These are phyloP conservation scores for Hoplostethus atlanticus DNA, from an alignment of 2,797 vertebrate species.

Conservation along the genomic window DNA sequence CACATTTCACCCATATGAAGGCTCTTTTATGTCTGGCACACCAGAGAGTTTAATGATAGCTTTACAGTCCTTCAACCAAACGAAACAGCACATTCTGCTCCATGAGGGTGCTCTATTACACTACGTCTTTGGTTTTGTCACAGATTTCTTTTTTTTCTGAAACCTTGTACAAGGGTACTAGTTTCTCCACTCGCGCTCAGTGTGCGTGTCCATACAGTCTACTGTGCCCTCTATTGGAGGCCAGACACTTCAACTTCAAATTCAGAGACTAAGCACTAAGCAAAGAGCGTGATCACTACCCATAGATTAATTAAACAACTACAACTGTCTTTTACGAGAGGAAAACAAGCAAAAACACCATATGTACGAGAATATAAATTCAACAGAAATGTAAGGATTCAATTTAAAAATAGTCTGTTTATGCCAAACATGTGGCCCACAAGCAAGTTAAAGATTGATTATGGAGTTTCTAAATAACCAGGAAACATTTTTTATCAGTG, in stretches of 20 bases:
- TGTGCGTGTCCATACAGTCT: constrained; percentile 61
- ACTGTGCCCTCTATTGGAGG: constrained; percentile 84
- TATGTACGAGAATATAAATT: background rate
- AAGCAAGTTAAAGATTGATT: constrained; percentile 43
- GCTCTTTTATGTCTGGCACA: constrained; percentile 52
- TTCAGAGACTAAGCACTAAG: constrained; percentile 42
- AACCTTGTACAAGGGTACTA: constrained; percentile 41
- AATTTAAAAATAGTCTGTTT: background rate
- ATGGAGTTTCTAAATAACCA: constrained; percentile 32
- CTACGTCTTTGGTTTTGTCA: constrained; percentile 12
- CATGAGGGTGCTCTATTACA: constrained; percentile 2
- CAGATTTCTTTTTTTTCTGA: constrained; percentile 4
- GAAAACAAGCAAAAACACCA: constrained; percentile 28
- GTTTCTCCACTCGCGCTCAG: constrained; percentile 28
- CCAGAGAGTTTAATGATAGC: constrained; percentile 64
- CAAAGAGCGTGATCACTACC: background rate
- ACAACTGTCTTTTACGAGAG: constrained; percentile 13
- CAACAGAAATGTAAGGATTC: constrained; percentile 25
- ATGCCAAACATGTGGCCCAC: constrained; percentile 40
- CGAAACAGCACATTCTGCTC: constrained; percentile 39
- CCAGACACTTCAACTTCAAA: constrained; percentile 62
- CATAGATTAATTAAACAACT: background rate
- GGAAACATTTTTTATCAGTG: constrained; percentile 51
- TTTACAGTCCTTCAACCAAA: constrained; percentile 58
- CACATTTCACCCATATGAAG: constrained; percentile 54